Percentiles rank a stretch among this genome's conserved stretches.
phyloP scores from a whole-genome alignment of 1,140 invertebrate species.

The Heliconius melpomene region DNA sequence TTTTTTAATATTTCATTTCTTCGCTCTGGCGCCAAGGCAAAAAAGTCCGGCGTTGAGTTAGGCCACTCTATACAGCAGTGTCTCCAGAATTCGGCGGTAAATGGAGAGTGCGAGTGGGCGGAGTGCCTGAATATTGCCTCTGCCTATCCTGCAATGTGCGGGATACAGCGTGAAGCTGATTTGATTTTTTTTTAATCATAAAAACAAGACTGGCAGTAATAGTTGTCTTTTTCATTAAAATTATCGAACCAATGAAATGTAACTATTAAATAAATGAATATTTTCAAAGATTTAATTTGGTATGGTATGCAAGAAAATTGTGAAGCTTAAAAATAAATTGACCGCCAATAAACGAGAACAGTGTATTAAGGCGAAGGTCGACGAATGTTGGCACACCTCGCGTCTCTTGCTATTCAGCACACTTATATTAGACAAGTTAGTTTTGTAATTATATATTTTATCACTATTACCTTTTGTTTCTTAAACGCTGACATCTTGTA shows the following conservation, averaged over 20 bases:
- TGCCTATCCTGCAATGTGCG: too few species aligned
- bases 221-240: not conserved
- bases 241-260: not conserved
- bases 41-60: too few species aligned
- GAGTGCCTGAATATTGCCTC: too few species aligned
- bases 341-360: slow-evolving; percentile 72
- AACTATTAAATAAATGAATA: slow-evolving; percentile 23
- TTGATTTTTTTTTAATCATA: too few species aligned
- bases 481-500: not conserved
- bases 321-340: slow-evolving; percentile 65
- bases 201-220: not conserved
- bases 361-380: slow-evolving; percentile 67
- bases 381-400: slow-evolving; percentile 69
- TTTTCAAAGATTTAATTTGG: slow-evolving; percentile 28
- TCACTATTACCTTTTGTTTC: slow-evolving; percentile 8
- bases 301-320: slow-evolving; percentile 34
- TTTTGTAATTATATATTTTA: slow-evolving; percentile 33
- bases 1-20: too few species aligned
- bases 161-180: too few species aligned
- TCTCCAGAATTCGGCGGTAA: too few species aligned
- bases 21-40: too few species aligned
- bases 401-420: slow-evolving; percentile 49
- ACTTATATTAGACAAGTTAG: slow-evolving; percentile 23
- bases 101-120: too few species aligned
- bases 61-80: too few species aligned